Base-by-base conservation (phyloP, 2,888 invertebrate species). In the Choristoneura rosaceana region DNA sequence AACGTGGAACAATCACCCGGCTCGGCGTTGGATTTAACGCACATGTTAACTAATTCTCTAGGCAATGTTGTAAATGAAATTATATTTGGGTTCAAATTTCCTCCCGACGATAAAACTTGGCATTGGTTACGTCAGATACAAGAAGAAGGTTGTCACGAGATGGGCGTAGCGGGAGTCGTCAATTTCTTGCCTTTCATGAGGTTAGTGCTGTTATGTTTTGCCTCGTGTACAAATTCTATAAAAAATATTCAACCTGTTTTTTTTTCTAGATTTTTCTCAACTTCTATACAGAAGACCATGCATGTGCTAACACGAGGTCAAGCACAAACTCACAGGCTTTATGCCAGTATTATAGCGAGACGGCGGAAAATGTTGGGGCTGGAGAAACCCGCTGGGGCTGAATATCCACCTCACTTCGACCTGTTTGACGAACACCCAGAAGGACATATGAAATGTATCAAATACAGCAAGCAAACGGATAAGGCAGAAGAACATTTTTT, bases 181-280 rank as follows among this genome's bases (percentile, higher is more conserved):
- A 98, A 98, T 87, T 98, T 98, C 88, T 91, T 98, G 76, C 98
- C 98, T 14, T 96, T 97, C 83, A 88, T 98, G 59, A 96, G 97
- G 96, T 97, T 83, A 79, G 80, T 79, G 45, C 34, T 50, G 10
- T 62, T 66, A 41, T 43, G 12, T 74, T 25, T 38, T 52, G 15
- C 38, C 38, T 38, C 4, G 7, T 38, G 7, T 7, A 38, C 38
- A 14, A n/a, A 3, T 43, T 43, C 10, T 9, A 43, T 9, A 43
- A 43, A 43, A 25, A 25, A 25, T 25, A 25, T 25, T 25, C 43
- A 12, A 45, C 10, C 45, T 45, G 45, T 4, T 68, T 60, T 69
- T 69, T 71, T 88, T 87, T 33, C 82, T 38, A 97, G 97, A 82
- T 95, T 95, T 76, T 78, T 97, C 74, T 92, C 90, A 43, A 95